Conservation (phyloP, 2,888 invertebrate species). For the Masnerella sp. region DNA sequence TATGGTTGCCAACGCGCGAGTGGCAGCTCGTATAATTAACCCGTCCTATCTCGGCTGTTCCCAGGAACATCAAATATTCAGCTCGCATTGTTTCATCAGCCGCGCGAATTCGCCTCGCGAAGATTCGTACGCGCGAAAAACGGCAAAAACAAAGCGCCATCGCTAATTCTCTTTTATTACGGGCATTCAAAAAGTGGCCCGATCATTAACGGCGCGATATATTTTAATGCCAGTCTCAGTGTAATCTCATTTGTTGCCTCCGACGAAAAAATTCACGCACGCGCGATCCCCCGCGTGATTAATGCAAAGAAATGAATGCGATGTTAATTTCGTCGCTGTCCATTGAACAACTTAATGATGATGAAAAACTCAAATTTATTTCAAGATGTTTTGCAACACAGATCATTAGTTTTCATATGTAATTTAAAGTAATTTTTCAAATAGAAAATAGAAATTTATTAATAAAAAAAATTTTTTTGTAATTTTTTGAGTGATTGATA, state of each 20-base stretch:
- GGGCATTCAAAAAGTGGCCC: conserved; percentile 44
- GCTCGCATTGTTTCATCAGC: conserved; percentile 55
- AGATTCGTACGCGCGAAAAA: conserved; percentile 44
- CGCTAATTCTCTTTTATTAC: conserved; percentile 51
- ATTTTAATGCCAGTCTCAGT: conserved; percentile 36
- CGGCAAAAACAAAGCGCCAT: conserved; percentile 28
- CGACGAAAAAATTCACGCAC: conserved; percentile 11
- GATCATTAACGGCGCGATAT: conserved; percentile 44
- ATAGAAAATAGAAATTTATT: too few species aligned
- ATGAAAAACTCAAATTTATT: too few species aligned
- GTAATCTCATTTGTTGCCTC: conserved; percentile 27
- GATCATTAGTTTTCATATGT: too few species aligned
- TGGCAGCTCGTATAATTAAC: conserved; percentile 60
- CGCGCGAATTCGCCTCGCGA: conserved; percentile 46
- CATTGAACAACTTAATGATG: too few species aligned
- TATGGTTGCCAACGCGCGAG: conserved; percentile 53
- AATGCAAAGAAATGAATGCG: too few species aligned
- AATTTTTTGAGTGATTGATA: too few species aligned
- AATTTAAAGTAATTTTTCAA: too few species aligned
- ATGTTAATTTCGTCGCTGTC: too few species aligned
- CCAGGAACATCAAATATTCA: conserved; percentile 58
- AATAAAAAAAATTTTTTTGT: too few species aligned
- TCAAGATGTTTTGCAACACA: too few species aligned
- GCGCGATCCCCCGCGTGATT: too few species aligned
- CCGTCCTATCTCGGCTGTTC: conserved; percentile 53